A percentile compares a stretch with the other conserved stretches of the same genome.
These are phyloP conservation scores for Cygnus atratus DNA, from an alignment of 2,113 vertebrate species.

Conservation along the genomic window DNA sequence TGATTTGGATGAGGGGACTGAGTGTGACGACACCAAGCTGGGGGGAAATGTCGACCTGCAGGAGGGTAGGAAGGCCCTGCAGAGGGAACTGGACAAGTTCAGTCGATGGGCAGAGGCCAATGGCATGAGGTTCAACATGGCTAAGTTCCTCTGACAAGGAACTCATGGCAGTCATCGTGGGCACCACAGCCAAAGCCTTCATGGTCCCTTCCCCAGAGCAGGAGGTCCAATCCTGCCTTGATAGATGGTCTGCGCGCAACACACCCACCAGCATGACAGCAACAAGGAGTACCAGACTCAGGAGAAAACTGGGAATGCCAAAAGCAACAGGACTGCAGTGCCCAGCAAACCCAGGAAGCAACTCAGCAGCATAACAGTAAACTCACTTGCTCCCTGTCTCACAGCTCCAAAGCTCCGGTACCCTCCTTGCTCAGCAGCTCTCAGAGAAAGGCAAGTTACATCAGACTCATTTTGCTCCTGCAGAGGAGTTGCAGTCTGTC, in stretches of 20 bases:
- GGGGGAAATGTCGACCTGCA: too few species aligned
- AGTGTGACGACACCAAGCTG: too few species aligned
- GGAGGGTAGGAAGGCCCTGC: too few species aligned
- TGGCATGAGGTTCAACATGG: too few species aligned
- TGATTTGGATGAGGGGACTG: too few species aligned
- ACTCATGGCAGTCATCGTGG: background rate
- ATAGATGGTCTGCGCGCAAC: background rate
- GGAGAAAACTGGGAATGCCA: background rate
- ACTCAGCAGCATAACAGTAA: background rate
- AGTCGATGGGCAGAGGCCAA: too few species aligned
- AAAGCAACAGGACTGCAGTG: accelerated
- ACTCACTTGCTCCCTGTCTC: background rate
- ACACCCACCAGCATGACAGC: too few species aligned
- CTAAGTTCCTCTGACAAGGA: background rate
- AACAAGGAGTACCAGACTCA: background rate
- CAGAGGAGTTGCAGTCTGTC: background rate
- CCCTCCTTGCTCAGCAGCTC: background rate
- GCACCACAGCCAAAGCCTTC: background rate
- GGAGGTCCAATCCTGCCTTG: background rate
- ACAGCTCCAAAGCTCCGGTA: accelerated
- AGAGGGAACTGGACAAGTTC: too few species aligned
- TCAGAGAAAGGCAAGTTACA: background rate
- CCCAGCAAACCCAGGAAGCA: background rate
- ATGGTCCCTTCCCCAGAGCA: background rate
- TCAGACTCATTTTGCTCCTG: background rate